phyloP scores from a whole-genome alignment of 2,797 vertebrate genomes.

The Xenentodon cancila region DNA sequence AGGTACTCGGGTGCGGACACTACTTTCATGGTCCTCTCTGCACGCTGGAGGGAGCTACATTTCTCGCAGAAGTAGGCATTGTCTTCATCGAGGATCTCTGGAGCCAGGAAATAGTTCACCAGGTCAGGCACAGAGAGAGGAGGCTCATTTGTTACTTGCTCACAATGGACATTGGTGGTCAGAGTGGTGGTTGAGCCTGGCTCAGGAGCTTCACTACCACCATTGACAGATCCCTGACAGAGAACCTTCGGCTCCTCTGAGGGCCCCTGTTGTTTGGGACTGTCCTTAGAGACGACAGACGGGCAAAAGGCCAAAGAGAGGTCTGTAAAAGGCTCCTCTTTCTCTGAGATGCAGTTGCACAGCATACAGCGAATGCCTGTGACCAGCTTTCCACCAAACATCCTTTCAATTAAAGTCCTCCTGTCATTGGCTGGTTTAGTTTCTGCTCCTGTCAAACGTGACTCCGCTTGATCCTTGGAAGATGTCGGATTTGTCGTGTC shows the following conservation, averaged over 20 bases:
- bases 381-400: constrained; percentile 94
- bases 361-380: constrained; percentile 93
- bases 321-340: constrained; percentile 96
- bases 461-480: constrained; percentile 56
- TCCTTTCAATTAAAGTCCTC: constrained; percentile 91
- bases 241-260: constrained; percentile 65
- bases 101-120: constrained; percentile 95
- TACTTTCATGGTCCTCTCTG: constrained; percentile 94
- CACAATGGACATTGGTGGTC: constrained; percentile 36
- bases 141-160: constrained; percentile 62
- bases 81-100: constrained; percentile 95
- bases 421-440: constrained; percentile 58
- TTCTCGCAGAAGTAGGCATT: constrained; percentile 98
- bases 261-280: constrained; percentile 40
- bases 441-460: constrained; percentile 26
- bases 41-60: constrained; percentile 92
- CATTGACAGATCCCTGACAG: constrained; percentile 82
- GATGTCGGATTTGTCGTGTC: constrained; percentile 48
- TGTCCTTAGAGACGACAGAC: constrained; percentile 67
- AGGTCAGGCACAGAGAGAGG: constrained; percentile 92
- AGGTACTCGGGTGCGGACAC: constrained; percentile 95
- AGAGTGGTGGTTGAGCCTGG: constrained; percentile 38
- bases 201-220: constrained; percentile 78
- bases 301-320: constrained; percentile 97
- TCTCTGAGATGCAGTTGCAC: constrained; percentile 93